Evolutionary conservation across 92 coral and sea anemone species (phyloP).

Genomic region (Epizoanthus stellaris): DNA sequence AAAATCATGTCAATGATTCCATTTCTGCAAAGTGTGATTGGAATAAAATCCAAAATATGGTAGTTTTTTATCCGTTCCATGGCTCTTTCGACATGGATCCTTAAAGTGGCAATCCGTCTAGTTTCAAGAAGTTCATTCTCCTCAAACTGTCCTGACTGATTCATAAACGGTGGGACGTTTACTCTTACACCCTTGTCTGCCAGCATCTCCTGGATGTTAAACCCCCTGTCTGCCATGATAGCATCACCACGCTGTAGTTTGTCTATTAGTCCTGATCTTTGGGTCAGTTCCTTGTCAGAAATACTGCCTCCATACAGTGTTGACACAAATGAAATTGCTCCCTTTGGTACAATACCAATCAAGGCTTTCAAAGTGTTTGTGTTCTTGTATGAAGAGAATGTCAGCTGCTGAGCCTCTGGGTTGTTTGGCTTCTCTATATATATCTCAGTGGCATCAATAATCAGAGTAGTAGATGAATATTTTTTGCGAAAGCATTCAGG

Average conservation of each 20-base stretch:
- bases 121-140: conserved; percentile 61
- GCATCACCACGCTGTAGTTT: conserved; percentile 59
- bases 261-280: conserved; percentile 55
- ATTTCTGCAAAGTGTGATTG: conserved; percentile 57
- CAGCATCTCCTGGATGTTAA: conserved; percentile 59
- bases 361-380: conserved; percentile 47
- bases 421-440: conserved; percentile 54
- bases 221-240: conserved; percentile 74
- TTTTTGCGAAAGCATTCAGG: conserved; percentile 60
- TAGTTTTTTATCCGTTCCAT: conserved; percentile 68
- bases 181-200: conserved; percentile 65
- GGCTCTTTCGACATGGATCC: conserved; percentile 64
- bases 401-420: conserved; percentile 57
- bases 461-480: conserved; percentile 54
- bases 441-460: conserved; percentile 66
- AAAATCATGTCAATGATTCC: conserved; percentile 62
- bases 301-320: conserved; percentile 65
- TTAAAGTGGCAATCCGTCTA: conserved; percentile 54
- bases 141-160: conserved; percentile 61
- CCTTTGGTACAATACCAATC: conserved; percentile 53
- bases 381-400: conserved; percentile 59
- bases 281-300: conserved; percentile 65
- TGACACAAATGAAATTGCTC: conserved; percentile 63
- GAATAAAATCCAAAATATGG: conserved; percentile 65
- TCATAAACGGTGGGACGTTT: conserved; percentile 71